phyloP scores from a whole-genome alignment of 2,113 vertebrate species.

The Lepus americanus region DNA sequence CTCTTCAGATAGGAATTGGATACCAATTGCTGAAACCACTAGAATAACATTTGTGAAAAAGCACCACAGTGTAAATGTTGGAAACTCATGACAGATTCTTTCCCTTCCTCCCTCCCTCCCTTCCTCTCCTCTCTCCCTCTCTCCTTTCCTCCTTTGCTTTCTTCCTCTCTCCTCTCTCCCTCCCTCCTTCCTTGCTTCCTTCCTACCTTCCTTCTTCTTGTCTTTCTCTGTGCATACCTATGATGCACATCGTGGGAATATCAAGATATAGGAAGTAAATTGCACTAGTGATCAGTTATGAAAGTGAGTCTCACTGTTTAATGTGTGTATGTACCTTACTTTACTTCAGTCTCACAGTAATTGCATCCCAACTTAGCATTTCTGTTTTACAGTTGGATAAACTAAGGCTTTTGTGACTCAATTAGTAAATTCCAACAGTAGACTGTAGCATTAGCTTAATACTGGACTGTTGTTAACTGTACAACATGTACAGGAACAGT shows the following conservation, averaged over 20 bases:
- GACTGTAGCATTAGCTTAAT: neutral
- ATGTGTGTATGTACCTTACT: neutral
- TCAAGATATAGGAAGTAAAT: neutral
- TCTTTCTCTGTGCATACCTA: neutral
- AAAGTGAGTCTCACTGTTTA: neutral
- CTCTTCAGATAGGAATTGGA: neutral
- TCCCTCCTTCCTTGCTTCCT: too few relatives aligned
- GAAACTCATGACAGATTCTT: neutral
- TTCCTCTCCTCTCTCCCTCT: too few relatives aligned
- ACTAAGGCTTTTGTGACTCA: neutral
- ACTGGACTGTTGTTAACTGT: neutral
- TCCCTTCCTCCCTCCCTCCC: too few relatives aligned
- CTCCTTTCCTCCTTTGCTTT: neutral
- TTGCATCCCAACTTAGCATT: neutral
- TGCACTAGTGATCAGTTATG: neutral
- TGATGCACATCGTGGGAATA: neutral
- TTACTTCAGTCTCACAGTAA: neutral
- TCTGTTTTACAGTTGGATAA: conserved; percentile 8
- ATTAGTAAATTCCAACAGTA: neutral
- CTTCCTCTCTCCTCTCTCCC: too few relatives aligned
- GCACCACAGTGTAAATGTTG: neutral
- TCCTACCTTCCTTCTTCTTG: neutral
- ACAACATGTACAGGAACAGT: neutral
- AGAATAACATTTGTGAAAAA: neutral
- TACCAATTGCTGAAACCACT: neutral